A percentile compares a stretch with the other conserved stretches of the same genome.
These are phyloP conservation scores for Parazoanthus darwini DNA, from an alignment of 92 coral and sea anemone genomes.

Conservation along the genomic window DNA sequence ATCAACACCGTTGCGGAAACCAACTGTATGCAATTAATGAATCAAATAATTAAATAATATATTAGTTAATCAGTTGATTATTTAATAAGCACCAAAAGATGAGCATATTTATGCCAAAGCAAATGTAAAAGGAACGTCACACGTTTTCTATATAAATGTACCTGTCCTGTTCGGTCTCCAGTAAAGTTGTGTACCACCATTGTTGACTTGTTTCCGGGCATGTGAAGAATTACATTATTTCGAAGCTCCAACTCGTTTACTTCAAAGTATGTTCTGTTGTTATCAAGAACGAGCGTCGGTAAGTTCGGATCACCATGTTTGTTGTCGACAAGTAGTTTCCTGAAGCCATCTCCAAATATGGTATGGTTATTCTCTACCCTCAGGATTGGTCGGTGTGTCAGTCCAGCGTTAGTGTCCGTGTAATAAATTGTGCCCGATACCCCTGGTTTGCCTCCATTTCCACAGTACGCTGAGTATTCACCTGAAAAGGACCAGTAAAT, in stretches of 20 bases:
- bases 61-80: too few species aligned
- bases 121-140: not conserved
- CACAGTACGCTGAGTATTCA: slow-evolving; percentile 58
- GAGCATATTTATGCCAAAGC: not conserved
- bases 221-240: slow-evolving; percentile 59
- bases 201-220: slow-evolving; percentile 58
- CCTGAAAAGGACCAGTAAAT: slow-evolving; percentile 45
- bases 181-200: slow-evolving; percentile 67
- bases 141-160: not conserved
- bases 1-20: too few species aligned
- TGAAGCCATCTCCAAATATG: slow-evolving; percentile 61
- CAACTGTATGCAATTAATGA: too few species aligned
- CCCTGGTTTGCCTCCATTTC: slow-evolving; percentile 57
- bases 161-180: slow-evolving; percentile 68
- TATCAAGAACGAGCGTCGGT: slow-evolving; percentile 58
- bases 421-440: slow-evolving; percentile 69
- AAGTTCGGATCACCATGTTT: slow-evolving; percentile 57
- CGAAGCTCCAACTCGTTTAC: slow-evolving; percentile 58
- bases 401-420: slow-evolving; percentile 70
- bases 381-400: slow-evolving; percentile 62
- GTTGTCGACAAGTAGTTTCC: slow-evolving; percentile 62
- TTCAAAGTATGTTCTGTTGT: slow-evolving; percentile 60
- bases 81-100: not conserved
- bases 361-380: slow-evolving; percentile 52
- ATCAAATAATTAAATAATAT: too few species aligned